Percentiles rank a stretch among this genome's conserved stretches.
Conservation (phyloP, 2,113 vertebrate genomes). For the Dolichotis patagonum region DNA sequence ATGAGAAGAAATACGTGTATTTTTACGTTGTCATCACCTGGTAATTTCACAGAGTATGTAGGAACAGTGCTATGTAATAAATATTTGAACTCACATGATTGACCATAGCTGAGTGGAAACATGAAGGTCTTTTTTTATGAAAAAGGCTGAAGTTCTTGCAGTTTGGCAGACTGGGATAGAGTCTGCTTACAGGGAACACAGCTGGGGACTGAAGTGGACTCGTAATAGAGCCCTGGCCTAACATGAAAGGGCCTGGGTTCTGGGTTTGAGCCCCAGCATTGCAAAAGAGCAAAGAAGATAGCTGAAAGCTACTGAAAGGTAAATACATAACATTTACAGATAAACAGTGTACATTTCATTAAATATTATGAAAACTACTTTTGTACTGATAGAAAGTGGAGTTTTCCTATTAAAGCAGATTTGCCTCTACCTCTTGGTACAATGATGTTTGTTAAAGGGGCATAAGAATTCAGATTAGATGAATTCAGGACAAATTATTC, state of each 20-base stretch:
- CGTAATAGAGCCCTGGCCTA: neutral
- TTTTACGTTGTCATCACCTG: constrained; percentile 63
- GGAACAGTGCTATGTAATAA: neutral
- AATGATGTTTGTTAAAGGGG: neutral
- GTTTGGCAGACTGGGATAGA: neutral
- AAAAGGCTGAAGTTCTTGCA: neutral
- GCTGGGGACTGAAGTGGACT: neutral
- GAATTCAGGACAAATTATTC: neutral
- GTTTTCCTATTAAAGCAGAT: neutral
- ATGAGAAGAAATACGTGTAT: neutral
- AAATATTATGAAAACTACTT: neutral
- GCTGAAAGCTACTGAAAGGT: constrained; percentile 16
- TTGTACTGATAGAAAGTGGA: neutral
- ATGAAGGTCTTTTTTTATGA: neutral
- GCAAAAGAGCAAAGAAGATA: neutral
- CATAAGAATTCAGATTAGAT: neutral
- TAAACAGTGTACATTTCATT: neutral
- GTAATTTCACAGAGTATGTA: constrained; percentile 29
- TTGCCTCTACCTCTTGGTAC: neutral
- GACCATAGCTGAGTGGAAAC: neutral
- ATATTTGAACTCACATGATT: neutral
- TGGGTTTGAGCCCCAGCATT: neutral
- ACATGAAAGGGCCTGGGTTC: neutral
- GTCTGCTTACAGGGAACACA: neutral
- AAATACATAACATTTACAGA: neutral